Evolutionary conservation across 2,888 invertebrate species (phyloP).

Genomic region (Diadromus collaris): DNA sequence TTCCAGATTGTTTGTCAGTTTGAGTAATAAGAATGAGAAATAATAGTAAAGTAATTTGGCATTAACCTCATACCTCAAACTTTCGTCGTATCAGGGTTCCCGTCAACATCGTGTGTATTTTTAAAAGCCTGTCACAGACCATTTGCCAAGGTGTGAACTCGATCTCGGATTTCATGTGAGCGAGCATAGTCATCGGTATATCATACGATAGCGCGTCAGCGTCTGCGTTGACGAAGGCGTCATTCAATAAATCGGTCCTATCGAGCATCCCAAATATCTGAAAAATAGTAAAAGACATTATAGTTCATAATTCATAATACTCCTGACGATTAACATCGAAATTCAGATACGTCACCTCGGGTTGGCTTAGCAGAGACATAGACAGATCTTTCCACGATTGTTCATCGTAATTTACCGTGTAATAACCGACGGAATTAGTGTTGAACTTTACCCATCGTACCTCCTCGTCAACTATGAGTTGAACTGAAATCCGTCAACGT

Average conservation of each 20-base stretch:
- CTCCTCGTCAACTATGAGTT: conserved; percentile 50
- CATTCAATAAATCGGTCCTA: conserved; percentile 63
- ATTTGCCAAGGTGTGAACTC: conserved; percentile 61
- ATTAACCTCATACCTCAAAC: conserved; percentile 26
- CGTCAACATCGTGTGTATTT: conserved; percentile 47
- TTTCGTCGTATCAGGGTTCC: conserved; percentile 28
- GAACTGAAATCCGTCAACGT: conserved; percentile 52
- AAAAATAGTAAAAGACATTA: conserved; percentile 13
- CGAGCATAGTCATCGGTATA: conserved; percentile 57
- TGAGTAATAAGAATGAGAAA: background rate
- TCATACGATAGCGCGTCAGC: conserved; percentile 47
- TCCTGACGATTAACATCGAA: background rate
- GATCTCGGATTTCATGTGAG: conserved; percentile 56
- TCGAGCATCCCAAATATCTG: conserved; percentile 46
- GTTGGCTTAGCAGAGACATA: conserved; percentile 45
- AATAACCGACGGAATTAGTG: conserved; percentile 65
- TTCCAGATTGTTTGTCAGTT: conserved; percentile 13
- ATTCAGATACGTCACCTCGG: conserved; percentile 42
- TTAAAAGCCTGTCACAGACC: conserved; percentile 55
- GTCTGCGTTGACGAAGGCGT: conserved; percentile 62
- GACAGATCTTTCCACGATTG: conserved; percentile 60
- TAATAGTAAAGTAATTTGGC: background rate
- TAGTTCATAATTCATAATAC: background rate
- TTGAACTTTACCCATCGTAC: conserved; percentile 65
- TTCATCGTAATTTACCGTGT: conserved; percentile 64